Percentiles rank a stretch among this genome's conserved stretches.
Conservation (phyloP, 2,113 vertebrate species). For the Hepsetus odoe region DNA sequence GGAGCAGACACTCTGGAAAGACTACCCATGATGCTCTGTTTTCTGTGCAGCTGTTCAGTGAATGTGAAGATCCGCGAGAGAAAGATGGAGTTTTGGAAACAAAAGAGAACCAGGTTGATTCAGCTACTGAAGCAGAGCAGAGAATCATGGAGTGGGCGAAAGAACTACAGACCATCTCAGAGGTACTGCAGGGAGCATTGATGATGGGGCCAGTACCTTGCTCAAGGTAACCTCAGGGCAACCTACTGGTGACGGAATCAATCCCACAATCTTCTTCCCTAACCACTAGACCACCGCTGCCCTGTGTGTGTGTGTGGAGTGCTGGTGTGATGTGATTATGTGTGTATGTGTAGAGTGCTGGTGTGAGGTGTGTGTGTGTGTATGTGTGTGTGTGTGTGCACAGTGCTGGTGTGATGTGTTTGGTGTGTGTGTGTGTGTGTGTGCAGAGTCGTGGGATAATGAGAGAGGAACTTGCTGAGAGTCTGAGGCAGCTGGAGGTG, state of each 20-base stretch:
- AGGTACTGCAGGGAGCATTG: slow-evolving; percentile 44
- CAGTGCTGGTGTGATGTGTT: neutral
- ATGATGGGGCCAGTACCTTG: too few species aligned
- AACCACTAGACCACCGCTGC: too few species aligned
- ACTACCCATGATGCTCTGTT: neutral
- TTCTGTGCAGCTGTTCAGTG: slow-evolving; percentile 27
- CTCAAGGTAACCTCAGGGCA: too few species aligned
- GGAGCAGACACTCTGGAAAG: too few species aligned
- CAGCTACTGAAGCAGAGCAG: slow-evolving; percentile 25
- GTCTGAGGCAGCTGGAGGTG: slow-evolving; percentile 53
- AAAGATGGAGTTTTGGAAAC: neutral
- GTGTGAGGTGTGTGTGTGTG: neutral
- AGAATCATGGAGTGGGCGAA: slow-evolving; percentile 59
- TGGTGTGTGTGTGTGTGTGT: neutral
- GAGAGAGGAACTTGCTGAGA: slow-evolving; percentile 44
- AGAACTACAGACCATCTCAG: slow-evolving; percentile 53
- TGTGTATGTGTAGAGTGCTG: too few species aligned
- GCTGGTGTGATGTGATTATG: too few species aligned
- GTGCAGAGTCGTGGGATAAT: slow-evolving; percentile 45
- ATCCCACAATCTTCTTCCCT: too few species aligned
- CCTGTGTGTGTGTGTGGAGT: too few species aligned
- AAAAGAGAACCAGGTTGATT: slow-evolving; percentile 23
- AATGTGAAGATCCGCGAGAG: slow-evolving; percentile 8
- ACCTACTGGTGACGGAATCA: too few species aligned
- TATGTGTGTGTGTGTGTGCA: neutral